A percentile compares a stretch with the other conserved stretches of the same genome.
These are phyloP conservation scores for Holocentrus rufus DNA, from an alignment of 2,797 vertebrate genomes.

Conservation along the genomic window DNA sequence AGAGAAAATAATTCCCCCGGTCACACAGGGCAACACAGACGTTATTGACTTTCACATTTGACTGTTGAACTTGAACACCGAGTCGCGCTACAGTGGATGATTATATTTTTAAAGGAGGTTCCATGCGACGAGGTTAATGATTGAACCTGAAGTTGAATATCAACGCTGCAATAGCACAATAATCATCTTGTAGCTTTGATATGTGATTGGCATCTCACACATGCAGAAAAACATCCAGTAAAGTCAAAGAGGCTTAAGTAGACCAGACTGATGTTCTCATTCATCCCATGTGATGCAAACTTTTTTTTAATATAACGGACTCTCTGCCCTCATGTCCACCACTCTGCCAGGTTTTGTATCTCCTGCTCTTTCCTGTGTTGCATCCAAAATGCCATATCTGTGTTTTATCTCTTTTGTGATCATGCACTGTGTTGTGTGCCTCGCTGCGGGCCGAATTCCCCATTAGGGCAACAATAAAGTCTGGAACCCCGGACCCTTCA, in stretches of 20 bases:
- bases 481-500: constrained; percentile 19
- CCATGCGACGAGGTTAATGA: neutral
- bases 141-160: neutral
- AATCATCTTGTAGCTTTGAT: neutral
- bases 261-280: constrained; percentile 25
- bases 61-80: neutral
- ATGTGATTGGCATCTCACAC: neutral
- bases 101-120: neutral
- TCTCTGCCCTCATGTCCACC: neutral
- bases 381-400: constrained; percentile 15
- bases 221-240: neutral
- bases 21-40: too few relatives aligned
- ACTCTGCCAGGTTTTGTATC: neutral
- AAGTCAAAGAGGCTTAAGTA: neutral
- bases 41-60: neutral
- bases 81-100: neutral
- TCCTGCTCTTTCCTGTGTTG: constrained; percentile 26
- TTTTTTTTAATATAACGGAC: neutral
- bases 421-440: neutral
- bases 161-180: neutral
- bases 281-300: neutral
- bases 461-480: constrained; percentile 44
- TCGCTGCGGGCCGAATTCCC: constrained; percentile 49
- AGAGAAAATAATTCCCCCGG: neutral
- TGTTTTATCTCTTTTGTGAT: constrained; percentile 18